Conservation (phyloP, 1,140 invertebrate species). For the Homalodisca vitripennis region DNA sequence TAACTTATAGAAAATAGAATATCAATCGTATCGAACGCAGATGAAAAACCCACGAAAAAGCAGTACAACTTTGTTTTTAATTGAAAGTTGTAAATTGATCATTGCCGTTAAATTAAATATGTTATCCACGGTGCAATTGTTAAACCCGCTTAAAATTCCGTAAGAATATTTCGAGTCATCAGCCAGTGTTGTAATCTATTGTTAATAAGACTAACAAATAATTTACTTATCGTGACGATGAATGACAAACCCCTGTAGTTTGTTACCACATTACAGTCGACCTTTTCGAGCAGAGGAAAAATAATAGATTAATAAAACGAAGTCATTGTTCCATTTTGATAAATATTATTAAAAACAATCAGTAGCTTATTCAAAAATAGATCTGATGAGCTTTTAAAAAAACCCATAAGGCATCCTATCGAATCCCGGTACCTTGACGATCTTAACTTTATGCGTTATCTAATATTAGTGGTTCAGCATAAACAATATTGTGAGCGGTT, state of each 20-base stretch:
- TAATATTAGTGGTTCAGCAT: background rate
- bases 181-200: constrained; percentile 38
- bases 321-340: too few relatives aligned
- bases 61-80: constrained; percentile 21
- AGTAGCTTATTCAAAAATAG: constrained; percentile 18
- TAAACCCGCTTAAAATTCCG: too few relatives aligned
- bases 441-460: background rate
- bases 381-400: constrained; percentile 24
- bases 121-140: constrained; percentile 37
- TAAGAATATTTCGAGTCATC: constrained; percentile 34
- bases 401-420: constrained; percentile 19
- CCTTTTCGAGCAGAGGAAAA: constrained; percentile 36
- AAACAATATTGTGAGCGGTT: too few relatives aligned
- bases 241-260: constrained; percentile 41
- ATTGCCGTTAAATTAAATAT: constrained; percentile 35
- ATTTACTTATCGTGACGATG: too few relatives aligned
- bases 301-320: constrained; percentile 28
- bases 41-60: constrained; percentile 20
- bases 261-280: constrained; percentile 33
- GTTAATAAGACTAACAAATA: constrained; percentile 36
- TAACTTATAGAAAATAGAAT: too few relatives aligned
- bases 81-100: background rate
- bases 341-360: too few relatives aligned
- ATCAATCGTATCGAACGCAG: constrained; percentile 22
- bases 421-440: constrained; percentile 1